Evolutionary conservation across 2,797 vertebrate species (phyloP).

Genomic region (Tapirus indicus): DNA sequence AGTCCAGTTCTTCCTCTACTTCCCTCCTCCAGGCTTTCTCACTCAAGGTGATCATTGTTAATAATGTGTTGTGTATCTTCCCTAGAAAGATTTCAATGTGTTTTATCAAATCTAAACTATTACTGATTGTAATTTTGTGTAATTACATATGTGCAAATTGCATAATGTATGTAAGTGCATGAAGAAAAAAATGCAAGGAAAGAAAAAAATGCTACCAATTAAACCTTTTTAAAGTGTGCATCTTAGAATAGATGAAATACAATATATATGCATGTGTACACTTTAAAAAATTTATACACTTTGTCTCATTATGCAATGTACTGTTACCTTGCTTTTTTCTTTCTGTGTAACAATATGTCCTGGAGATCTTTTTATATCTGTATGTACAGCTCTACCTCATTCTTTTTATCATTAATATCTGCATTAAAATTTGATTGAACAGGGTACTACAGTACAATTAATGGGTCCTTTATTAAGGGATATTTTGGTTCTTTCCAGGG

Average conservation of each 20-base stretch:
- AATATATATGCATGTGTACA: neutral
- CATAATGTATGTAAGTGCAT: neutral
- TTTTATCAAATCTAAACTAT: slow-evolving; percentile 42
- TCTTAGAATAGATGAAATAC: slow-evolving; percentile 3
- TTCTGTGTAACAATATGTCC: neutral
- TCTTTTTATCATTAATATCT: neutral
- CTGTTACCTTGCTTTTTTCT: neutral
- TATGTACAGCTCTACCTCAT: neutral
- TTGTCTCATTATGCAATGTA: neutral
- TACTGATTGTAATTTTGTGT: neutral
- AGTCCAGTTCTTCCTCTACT: neutral
- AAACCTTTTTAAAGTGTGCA: neutral
- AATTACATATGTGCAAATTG: neutral
- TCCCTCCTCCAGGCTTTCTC: neutral
- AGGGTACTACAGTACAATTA: neutral
- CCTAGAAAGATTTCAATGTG: neutral
- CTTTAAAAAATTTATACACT: neutral
- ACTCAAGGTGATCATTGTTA: neutral
- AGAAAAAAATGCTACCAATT: neutral
- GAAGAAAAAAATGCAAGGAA: neutral
- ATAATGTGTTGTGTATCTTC: neutral
- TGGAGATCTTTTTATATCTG: neutral
- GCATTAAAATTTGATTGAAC: slow-evolving; percentile 30
- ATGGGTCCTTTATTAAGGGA: neutral
- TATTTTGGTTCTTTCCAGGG: neutral